A percentile compares a stretch with the other conserved stretches of the same genome.
These are phyloP conservation scores for Heliconius aoede DNA, from an alignment of 2,888 invertebrate genomes.

Conservation along the genomic window DNA sequence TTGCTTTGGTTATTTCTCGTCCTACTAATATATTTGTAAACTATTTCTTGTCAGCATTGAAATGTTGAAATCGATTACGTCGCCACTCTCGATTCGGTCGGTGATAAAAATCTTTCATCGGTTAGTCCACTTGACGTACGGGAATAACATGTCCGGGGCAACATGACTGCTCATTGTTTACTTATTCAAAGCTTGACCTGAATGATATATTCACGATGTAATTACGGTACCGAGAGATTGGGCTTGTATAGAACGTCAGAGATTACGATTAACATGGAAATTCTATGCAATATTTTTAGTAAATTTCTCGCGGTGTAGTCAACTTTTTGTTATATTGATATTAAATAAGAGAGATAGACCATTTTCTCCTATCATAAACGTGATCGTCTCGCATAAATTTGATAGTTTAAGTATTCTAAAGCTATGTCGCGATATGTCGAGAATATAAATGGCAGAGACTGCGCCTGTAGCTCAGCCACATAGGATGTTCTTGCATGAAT, in stretches of 20 bases:
- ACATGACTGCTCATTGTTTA: conserved; percentile 75
- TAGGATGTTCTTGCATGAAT: conserved; percentile 70
- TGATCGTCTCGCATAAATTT: conserved; percentile 70
- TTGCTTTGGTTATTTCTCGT: no score
- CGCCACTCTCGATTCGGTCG: conserved; percentile 68
- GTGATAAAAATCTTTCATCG: conserved; percentile 70
- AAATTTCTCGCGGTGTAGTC: conserved; percentile 48
- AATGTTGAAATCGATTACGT: conserved; percentile 78
- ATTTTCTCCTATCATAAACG: conserved; percentile 70
- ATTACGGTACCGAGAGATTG: conserved; percentile 77
- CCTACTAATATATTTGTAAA: conserved; percentile 60
- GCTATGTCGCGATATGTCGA: conserved; percentile 62
- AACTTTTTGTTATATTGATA: neutral
- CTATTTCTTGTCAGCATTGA: conserved; percentile 72
- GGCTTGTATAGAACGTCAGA: conserved; percentile 34
- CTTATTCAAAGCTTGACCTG: conserved; percentile 71
- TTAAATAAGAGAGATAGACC: conserved; percentile 57
- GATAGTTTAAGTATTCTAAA: conserved; percentile 73
- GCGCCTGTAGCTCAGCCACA: conserved; percentile 56
- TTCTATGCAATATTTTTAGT: neutral
- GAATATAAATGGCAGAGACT: conserved; percentile 68
- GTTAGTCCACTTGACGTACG: conserved; percentile 70
- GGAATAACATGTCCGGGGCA: conserved; percentile 69
- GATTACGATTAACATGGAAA: neutral
- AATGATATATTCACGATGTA: conserved; percentile 80